Percentiles rank a stretch among this genome's conserved stretches.
These are phyloP conservation scores for Gymnoscopelus microlampas DNA, from an alignment of 2,797 vertebrate genomes.

Conservation along the genomic window DNA sequence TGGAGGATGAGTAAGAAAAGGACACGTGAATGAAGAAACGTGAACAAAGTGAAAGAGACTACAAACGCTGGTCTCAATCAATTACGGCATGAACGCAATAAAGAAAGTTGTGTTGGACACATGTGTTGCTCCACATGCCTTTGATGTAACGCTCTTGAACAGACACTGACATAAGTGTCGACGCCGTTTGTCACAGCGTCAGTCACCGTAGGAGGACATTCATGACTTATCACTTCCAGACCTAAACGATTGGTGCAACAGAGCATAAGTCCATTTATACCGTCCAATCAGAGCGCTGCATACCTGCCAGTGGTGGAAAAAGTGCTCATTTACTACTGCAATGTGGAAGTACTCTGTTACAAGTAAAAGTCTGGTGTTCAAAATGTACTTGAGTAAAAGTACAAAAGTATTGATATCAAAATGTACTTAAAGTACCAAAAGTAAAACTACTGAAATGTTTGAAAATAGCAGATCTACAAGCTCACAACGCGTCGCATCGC, in stretches of 20 bases:
- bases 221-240: conserved; percentile 6
- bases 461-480: too few species aligned
- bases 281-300: conserved; percentile 15
- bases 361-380: too few species aligned
- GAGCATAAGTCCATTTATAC: conserved; percentile 8
- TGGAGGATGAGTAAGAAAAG: background rate
- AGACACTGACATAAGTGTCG: conserved; percentile 19
- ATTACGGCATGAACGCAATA: conserved; percentile 63
- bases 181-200: conserved; percentile 23
- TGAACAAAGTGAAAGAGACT: conserved; percentile 38
- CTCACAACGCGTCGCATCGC: too few species aligned
- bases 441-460: too few species aligned
- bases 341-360: too few species aligned
- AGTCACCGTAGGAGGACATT: conserved; percentile 15
- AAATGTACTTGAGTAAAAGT: too few species aligned
- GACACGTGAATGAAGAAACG: conserved; percentile 27
- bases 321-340: too few species aligned
- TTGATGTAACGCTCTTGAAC: conserved; percentile 47
- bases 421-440: too few species aligned
- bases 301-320: conserved; percentile 13
- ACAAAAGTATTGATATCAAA: too few species aligned
- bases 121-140: conserved; percentile 47
- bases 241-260: conserved; percentile 20
- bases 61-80: conserved; percentile 53
- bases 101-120: conserved; percentile 26